Conservation (phyloP, 1,140 invertebrate species). For the Potamilus streckersoni region DNA sequence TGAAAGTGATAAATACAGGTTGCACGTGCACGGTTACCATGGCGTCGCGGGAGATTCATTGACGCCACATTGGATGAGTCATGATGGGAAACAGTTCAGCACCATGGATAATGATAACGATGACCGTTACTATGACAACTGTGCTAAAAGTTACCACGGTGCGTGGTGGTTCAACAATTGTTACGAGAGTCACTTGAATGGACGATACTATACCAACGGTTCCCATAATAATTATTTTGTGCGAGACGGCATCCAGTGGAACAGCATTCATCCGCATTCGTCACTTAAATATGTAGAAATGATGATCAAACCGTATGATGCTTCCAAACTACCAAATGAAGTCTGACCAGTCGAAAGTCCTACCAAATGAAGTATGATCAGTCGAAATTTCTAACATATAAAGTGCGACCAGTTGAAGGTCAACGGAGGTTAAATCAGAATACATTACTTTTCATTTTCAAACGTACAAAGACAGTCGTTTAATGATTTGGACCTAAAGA, state of each 20-base stretch:
- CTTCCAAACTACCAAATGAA: conserved; percentile 34
- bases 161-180: conserved; percentile 80
- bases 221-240: conserved; percentile 64
- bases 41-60: conserved; percentile 72
- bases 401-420: too few relatives aligned
- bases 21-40: conserved; percentile 75
- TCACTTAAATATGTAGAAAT: conserved; percentile 64
- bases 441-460: too few relatives aligned
- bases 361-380: too few relatives aligned
- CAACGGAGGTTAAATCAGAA: too few relatives aligned
- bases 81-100: conserved; percentile 80
- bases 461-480: too few relatives aligned
- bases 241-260: conserved; percentile 67
- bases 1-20: conserved; percentile 76
- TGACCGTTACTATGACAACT: conserved; percentile 77
- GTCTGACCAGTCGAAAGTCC: conserved; percentile 10
- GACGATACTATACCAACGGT: conserved; percentile 76
- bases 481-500: too few relatives aligned
- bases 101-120: conserved; percentile 81
- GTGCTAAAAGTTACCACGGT: conserved; percentile 73
- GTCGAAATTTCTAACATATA: too few relatives aligned
- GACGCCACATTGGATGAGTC: conserved; percentile 65
- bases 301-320: conserved; percentile 59
- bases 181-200: conserved; percentile 94
- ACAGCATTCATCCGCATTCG: conserved; percentile 61